Conservation (phyloP, 2,888 invertebrate species). For the Tipula helvola region DNA sequence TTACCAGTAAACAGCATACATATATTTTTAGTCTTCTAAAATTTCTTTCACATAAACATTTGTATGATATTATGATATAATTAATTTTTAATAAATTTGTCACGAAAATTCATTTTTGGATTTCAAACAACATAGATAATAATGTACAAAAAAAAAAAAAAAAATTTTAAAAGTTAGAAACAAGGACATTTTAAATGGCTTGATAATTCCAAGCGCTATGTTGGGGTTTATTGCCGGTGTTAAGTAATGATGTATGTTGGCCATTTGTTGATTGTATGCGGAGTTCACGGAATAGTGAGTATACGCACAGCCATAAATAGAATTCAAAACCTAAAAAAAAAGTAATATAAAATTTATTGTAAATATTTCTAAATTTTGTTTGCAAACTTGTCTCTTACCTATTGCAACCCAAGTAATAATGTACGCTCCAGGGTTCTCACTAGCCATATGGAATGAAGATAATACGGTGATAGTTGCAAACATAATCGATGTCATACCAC, state of each 20-base stretch:
- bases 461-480: not conserved
- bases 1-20: not conserved
- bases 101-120: not conserved
- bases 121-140: not conserved
- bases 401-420: not conserved
- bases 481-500: not conserved
- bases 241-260: not conserved
- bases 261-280: not conserved
- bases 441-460: not conserved
- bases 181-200: not conserved
- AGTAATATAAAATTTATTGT: not conserved
- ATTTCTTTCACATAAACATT: not conserved
- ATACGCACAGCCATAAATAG: not conserved
- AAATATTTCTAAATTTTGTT: not conserved
- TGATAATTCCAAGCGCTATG: constrained; percentile 1
- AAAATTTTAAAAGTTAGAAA: not conserved
- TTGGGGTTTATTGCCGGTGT: not conserved
- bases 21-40: not conserved
- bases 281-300: not conserved
- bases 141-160: not conserved
- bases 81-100: not conserved
- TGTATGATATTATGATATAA: not conserved
- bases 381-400: not conserved
- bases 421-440: not conserved
- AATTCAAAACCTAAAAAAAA: not conserved